Evolutionary conservation across 2,888 invertebrate species (phyloP).

Genomic region (Pemphredon lugubris): DNA sequence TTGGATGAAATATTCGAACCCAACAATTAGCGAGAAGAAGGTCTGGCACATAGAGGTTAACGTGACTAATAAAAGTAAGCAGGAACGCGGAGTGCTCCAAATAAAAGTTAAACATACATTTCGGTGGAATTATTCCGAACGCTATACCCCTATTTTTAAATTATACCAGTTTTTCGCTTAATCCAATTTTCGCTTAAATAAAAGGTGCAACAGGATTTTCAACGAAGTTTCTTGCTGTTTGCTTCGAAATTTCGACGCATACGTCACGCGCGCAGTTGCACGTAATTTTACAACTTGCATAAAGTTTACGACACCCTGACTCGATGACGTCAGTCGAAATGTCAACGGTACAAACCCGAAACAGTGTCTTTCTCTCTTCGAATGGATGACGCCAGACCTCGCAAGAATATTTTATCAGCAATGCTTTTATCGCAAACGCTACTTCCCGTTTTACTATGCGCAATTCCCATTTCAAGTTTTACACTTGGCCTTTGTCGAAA

Average conservation of each 20-base stretch:
- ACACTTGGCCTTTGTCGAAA: constrained; percentile 22
- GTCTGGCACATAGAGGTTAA: background rate
- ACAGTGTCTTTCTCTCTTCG: background rate
- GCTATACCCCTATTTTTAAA: background rate
- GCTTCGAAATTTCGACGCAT: too few relatives aligned
- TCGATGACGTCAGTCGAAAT: background rate
- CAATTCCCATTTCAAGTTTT: constrained; percentile 10
- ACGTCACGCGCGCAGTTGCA: too few relatives aligned
- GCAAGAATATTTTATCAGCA: constrained; percentile 40
- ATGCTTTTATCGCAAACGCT: constrained; percentile 20
- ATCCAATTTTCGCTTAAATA: too few relatives aligned
- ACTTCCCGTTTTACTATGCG: background rate
- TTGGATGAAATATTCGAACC: background rate
- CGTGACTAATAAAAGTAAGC: background rate
- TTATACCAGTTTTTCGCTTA: too few relatives aligned
- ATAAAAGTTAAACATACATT: background rate
- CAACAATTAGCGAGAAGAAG: background rate
- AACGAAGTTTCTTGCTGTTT: too few relatives aligned
- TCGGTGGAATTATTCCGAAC: background rate
- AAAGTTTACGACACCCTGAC: background rate
- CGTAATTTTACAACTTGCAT: too few relatives aligned
- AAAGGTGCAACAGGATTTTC: too few relatives aligned
- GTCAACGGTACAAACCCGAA: background rate
- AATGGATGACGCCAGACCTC: background rate
- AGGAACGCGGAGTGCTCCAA: constrained; percentile 4